Conservation (phyloP, 2,888 invertebrate genomes). For the Pteria penguin region DNA sequence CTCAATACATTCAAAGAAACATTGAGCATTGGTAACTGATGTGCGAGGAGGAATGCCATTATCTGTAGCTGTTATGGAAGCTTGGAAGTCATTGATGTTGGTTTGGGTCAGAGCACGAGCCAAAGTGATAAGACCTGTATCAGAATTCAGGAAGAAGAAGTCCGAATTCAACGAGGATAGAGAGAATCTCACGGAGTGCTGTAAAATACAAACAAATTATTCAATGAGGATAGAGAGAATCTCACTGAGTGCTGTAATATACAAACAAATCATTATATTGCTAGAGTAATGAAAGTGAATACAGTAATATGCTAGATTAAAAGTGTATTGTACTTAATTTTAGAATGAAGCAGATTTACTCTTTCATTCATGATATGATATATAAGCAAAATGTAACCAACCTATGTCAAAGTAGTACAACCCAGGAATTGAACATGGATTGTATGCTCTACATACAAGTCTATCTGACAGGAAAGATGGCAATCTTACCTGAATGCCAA, state of each 20-base stretch:
- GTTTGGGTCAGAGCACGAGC: constrained; percentile 58
- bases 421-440: no score
- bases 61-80: constrained; percentile 63
- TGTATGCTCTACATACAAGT: no score
- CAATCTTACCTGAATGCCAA: no score
- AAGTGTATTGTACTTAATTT: no score
- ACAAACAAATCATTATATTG: not conserved
- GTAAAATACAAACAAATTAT: constrained; percentile 9
- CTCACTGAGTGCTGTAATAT: constrained; percentile 43
- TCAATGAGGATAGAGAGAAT: constrained; percentile 24
- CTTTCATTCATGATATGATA: no score
- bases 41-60: constrained; percentile 60
- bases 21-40: constrained; percentile 42
- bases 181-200: constrained; percentile 43
- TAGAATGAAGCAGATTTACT: no score
- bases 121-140: constrained; percentile 63
- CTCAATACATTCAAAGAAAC: constrained; percentile 62
- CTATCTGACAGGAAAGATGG: no score
- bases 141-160: constrained; percentile 70
- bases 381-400: no score
- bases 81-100: constrained; percentile 49
- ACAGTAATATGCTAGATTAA: no score
- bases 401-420: no score
- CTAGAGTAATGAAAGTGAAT: no score
- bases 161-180: constrained; percentile 38